These are phyloP conservation scores for Diadema setosum DNA, from an alignment of 35 echinoderm and acorn worm genomes.

Conservation along the genomic window DNA sequence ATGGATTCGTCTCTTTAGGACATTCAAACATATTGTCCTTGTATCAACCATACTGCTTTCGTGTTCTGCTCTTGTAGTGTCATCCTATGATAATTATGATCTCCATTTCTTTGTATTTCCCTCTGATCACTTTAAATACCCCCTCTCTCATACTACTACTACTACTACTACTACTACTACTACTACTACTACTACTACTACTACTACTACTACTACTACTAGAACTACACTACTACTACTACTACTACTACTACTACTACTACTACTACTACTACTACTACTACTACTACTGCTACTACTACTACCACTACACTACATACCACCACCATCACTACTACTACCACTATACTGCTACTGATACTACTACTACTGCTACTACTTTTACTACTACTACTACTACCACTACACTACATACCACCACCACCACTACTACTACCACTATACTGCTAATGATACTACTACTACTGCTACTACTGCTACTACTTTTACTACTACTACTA, in stretches of 20 bases:
- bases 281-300: background rate
- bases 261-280: background rate
- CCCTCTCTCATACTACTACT: background rate
- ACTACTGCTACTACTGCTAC: background rate
- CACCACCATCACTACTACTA: too few relatives aligned
- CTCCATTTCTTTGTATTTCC: background rate
- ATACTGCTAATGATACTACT: background rate
- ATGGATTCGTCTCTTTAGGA: too few relatives aligned
- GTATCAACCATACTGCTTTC: too few relatives aligned
- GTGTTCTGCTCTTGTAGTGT: too few relatives aligned
- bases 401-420: background rate
- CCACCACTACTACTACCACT: background rate
- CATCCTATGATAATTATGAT: too few relatives aligned
- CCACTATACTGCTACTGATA: too few relatives aligned
- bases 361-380: too few relatives aligned
- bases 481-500: too few relatives aligned
- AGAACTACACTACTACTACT: background rate
- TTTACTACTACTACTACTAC: too few relatives aligned
- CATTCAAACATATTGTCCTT: too few relatives aligned
- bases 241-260: background rate
- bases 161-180: background rate
- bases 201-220: background rate
- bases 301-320: background rate
- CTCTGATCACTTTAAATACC: too few relatives aligned
- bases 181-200: background rate